Base-by-base conservation (phyloP, 2,113 vertebrate genomes). In the Ranitomeya variabilis region DNA sequence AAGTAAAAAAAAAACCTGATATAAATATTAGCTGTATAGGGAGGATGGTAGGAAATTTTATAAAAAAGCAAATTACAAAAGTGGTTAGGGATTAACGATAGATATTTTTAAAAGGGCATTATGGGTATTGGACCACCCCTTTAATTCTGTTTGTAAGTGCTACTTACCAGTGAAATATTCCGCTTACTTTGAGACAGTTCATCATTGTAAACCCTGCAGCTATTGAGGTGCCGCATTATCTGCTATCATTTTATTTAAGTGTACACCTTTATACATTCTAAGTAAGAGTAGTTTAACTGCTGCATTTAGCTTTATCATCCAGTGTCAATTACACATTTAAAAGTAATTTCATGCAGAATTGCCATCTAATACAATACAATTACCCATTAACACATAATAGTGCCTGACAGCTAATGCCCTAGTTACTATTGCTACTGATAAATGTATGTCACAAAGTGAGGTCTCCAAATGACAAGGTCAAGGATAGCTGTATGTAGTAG, bases 401-500 rank as follows among this genome's bases (percentile, higher is more conserved):
- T 21, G 11, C 9, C 51, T 83, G 62, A 23, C 45, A 67, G 69
- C 19, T 69, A 69, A 54, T 69, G 45, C 64, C 37, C 21, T 15
- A n/a, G 81, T 83, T 67, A 52, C 59, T 66, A n/a, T n/a, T 83
- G 13, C 19, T 54, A 8, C 37, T 83, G 51, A 69, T 83, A 83
- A 81, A 67, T 23, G 19, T 69, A 52, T 62, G 59, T 51, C 64
- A 52, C 81, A 83, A 62, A 69, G 62, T 54, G 45, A 52, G 4
- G 0, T 83, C 45, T 67, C 31, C 51, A 83, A 23, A 15, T 83
- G 62, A 69, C 62, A 83, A 64, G 62, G 81, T 83, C 81, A 83
- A 31, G 62, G 62, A 52, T 51, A 67, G 59, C 59, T 37, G 62
- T 83, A 54, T 54, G 62, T 45, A 54, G 81, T 66, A 69, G 21